Evolutionary conservation across 2,797 vertebrate genomes (phyloP).

Genomic region (Eulemur coronatus): DNA sequence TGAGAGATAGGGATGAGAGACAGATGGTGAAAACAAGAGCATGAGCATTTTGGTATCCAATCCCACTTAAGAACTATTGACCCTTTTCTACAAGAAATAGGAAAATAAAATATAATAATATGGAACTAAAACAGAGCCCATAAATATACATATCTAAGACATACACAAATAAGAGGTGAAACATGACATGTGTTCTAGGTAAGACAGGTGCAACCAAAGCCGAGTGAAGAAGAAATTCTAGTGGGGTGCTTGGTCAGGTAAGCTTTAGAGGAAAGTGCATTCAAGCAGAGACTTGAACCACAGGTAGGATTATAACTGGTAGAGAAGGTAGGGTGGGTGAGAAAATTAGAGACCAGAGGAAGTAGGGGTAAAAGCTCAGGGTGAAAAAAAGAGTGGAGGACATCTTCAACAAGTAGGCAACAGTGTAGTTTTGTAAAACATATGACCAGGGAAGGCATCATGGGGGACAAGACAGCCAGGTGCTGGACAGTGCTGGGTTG

Average conservation of each 20-base stretch:
- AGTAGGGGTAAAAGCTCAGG: background rate
- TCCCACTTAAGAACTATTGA: background rate
- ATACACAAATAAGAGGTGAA: background rate
- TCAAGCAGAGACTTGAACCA: background rate
- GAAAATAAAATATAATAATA: background rate
- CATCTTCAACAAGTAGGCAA: background rate
- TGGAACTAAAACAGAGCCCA: background rate
- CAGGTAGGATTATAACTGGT: background rate
- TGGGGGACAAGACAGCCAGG: background rate
- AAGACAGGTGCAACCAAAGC: background rate
- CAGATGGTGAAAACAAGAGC: background rate
- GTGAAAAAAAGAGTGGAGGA: background rate
- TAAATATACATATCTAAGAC: background rate
- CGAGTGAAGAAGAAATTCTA: background rate
- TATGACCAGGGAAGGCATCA: accelerated
- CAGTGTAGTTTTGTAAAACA: background rate
- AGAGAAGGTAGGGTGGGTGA: background rate
- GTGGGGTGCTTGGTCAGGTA: background rate
- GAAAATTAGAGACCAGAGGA: background rate
- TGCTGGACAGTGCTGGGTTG: background rate
- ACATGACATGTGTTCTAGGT: background rate
- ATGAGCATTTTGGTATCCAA: background rate
- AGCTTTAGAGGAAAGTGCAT: background rate
- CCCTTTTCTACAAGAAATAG: background rate
- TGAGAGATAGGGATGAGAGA: background rate